These are phyloP conservation scores for Malurus melanocephalus DNA, from an alignment of 2,113 vertebrate species.

Conservation along the genomic window DNA sequence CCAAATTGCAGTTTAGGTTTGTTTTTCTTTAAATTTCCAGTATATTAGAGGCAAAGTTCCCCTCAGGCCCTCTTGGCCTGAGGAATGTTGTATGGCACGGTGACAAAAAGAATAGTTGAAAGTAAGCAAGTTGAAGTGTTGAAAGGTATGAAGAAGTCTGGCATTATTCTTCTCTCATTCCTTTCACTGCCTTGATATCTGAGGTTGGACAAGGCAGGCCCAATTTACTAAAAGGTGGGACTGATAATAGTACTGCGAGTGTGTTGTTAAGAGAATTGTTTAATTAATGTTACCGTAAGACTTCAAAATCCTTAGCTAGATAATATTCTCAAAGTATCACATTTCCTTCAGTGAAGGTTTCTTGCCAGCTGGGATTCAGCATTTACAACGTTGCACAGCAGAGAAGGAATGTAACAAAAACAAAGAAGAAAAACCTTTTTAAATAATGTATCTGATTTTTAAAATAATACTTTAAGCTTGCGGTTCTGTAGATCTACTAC, in stretches of 20 bases:
- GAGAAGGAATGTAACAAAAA: not conserved
- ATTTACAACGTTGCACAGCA: not conserved
- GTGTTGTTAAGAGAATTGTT: not conserved
- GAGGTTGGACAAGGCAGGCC: not conserved
- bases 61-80: not conserved
- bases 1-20: not conserved
- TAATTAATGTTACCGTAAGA: not conserved
- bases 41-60: not conserved
- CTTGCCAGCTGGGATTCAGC: not conserved
- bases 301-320: not conserved
- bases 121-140: not conserved
- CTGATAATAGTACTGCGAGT: not conserved
- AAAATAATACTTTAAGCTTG: not conserved
- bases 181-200: not conserved
- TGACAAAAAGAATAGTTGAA: not conserved
- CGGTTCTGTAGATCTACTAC: not conserved
- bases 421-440: not conserved
- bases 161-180: not conserved
- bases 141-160: not conserved
- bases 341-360: not conserved
- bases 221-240: constrained; percentile 1
- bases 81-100: not conserved
- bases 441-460: not conserved
- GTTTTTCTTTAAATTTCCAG: not conserved
- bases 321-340: not conserved